Evolutionary conservation across 2,888 invertebrate genomes (phyloP), one percentile per base, ranked within the genome.

Genomic region (Masnerella sp.): DNA sequence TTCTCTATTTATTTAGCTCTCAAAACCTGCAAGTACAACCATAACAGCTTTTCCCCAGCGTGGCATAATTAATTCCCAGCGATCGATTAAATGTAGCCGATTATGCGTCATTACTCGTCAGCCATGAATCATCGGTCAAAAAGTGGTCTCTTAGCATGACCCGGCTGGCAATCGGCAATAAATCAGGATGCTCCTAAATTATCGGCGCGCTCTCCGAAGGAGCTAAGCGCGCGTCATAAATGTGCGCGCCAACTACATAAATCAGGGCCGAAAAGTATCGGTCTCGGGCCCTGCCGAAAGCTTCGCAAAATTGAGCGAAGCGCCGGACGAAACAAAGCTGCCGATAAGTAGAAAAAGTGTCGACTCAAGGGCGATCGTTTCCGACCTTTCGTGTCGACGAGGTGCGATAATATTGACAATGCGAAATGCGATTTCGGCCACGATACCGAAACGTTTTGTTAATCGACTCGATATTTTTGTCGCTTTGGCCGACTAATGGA

Each of bases 241-340:
- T 74, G 68, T 69, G 59, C 64, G 59, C 74, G 64, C 54, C 69
- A 61, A 64, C 65, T 69, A 69, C 58, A 74, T 74, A 74, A 74
- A 74, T 74, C 74, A 69, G 45, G 30, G 30, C 30, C 43, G 61
- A 59, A 70, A 74, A 74, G 59, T 74, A 69, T 74, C 49, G 42
- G 40, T 20, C 30, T 5, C 5, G 45, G 32, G n/a, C n/a, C n/a
- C n/a, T n/a, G n/a, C n/a, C n/a, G n/a, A n/a, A n/a, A n/a, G n/a
- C n/a, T n/a, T n/a, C n/a, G 40, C 28, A 38, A 58, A 38, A 40
- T 18, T n/a, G 59, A 40, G 7, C 40, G 45, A 58, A 36, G 59
- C 36, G 36, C 18, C 11, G 20, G 58, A 58, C 34, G 62, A 49
- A 62, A 62, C 61, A 62, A 62, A 74, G 45, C 73, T 74, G 68